Evolutionary conservation across 2,888 invertebrate species (phyloP).

Genomic region (Nomada flava): DNA sequence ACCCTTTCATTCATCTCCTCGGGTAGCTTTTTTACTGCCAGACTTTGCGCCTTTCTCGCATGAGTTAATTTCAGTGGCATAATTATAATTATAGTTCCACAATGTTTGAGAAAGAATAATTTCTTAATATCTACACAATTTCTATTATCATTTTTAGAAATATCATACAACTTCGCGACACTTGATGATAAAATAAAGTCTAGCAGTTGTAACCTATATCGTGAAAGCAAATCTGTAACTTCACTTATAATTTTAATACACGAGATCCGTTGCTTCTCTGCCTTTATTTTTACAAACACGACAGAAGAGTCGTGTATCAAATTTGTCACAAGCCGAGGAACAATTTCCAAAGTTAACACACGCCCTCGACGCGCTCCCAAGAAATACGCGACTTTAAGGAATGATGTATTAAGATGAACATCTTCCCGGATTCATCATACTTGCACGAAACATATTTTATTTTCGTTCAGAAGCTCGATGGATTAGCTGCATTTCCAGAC

Average conservation of each 20-base stretch:
- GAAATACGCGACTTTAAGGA: slow-evolving; percentile 33
- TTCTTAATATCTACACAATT: too few species aligned
- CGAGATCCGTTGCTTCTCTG: neutral
- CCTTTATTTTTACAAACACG: neutral
- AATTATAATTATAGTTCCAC: too few species aligned
- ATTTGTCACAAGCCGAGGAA: slow-evolving; percentile 6
- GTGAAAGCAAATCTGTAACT: neutral
- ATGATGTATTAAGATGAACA: slow-evolving; percentile 62
- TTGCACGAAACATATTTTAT: slow-evolving; percentile 68
- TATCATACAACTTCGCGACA: too few species aligned
- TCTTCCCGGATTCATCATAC: slow-evolving; percentile 65
- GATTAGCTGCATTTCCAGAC: slow-evolving; percentile 64
- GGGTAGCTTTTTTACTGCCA: too few species aligned
- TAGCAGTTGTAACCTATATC: too few species aligned
- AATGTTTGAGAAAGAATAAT: too few species aligned
- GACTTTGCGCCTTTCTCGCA: too few species aligned
- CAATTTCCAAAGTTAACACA: slow-evolving; percentile 22
- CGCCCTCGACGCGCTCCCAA: slow-evolving; percentile 8
- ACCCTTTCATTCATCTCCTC: too few species aligned
- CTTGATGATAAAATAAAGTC: too few species aligned
- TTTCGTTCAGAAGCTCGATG: slow-evolving; percentile 61
- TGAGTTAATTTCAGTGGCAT: too few species aligned
- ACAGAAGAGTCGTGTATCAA: neutral
- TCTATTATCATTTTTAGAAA: too few species aligned
- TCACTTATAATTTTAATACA: neutral